phyloP scores from a whole-genome alignment of 2,888 invertebrate species.

The Ceriagrion tenellum region DNA sequence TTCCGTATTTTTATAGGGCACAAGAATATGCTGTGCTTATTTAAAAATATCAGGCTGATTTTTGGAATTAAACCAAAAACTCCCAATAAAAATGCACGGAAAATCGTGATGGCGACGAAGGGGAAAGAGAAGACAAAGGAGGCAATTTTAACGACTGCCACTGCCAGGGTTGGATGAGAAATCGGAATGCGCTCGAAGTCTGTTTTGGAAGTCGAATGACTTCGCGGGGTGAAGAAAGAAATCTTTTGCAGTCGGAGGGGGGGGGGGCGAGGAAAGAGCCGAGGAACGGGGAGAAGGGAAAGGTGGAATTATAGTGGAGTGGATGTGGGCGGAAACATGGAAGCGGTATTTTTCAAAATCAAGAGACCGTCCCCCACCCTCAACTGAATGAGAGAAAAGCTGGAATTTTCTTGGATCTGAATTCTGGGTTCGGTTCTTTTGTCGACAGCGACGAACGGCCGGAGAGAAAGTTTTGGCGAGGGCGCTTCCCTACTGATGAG shows the following conservation, averaged over 20 bases:
- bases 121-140: not conserved
- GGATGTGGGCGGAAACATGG: not conserved
- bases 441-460: constrained; percentile 18
- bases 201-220: not conserved
- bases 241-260: not conserved
- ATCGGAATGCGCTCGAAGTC: not conserved
- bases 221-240: not conserved
- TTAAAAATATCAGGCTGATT: not conserved
- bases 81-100: not conserved
- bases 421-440: not conserved
- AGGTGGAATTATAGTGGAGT: not conserved
- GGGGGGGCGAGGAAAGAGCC: not conserved
- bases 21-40: not conserved
- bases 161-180: not conserved
- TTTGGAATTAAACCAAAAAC: not conserved
- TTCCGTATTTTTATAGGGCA: too few species aligned
- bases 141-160: not conserved
- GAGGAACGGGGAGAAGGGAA: not conserved
- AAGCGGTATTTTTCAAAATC: not conserved
- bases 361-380: too few species aligned
- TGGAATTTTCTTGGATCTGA: not conserved
- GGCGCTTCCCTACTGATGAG: not conserved
- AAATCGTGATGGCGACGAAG: not conserved
- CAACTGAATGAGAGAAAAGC: not conserved
- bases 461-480: not conserved